Conservation (phyloP, 2,797 vertebrate genomes). For the Sparidentex hasta region DNA sequence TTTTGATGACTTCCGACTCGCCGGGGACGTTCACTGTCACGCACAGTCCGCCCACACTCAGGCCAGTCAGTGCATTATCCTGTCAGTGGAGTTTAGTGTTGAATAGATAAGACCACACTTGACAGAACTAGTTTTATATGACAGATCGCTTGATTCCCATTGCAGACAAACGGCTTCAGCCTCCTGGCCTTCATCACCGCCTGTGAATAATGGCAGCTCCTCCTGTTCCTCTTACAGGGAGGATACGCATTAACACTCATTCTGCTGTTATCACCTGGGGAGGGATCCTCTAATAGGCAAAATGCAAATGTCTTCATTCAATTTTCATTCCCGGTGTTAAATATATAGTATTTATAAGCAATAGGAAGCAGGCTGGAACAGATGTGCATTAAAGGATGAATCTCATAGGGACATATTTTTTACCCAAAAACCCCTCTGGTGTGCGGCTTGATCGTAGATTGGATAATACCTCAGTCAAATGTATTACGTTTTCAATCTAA, state of each 20-base stretch:
- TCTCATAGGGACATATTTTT: not conserved
- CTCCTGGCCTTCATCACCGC: slow-evolving; percentile 48
- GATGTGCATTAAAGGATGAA: slow-evolving; percentile 8
- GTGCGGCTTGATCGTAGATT: not conserved
- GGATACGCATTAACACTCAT: slow-evolving; percentile 26
- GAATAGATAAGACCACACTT: slow-evolving; percentile 55
- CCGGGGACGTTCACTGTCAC: slow-evolving; percentile 27
- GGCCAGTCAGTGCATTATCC: slow-evolving; percentile 56
- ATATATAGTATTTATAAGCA: slow-evolving; percentile 25
- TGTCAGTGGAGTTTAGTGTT: slow-evolving; percentile 46
- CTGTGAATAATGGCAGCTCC: slow-evolving; percentile 51
- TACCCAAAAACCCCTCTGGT: slow-evolving; percentile 4
- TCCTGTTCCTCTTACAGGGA: slow-evolving; percentile 34
- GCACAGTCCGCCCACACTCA: not conserved
- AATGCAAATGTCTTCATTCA: slow-evolving; percentile 47
- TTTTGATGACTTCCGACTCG: slow-evolving; percentile 46
- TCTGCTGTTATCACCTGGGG: slow-evolving; percentile 35
- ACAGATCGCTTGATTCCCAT: slow-evolving; percentile 60
- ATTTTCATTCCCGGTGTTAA: slow-evolving; percentile 39
- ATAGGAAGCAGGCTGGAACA: not conserved
- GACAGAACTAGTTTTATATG: slow-evolving; percentile 74
- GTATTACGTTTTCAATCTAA: not conserved
- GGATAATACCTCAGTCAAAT: slow-evolving; percentile 12
- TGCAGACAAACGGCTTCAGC: slow-evolving; percentile 47
- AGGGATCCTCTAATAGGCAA: slow-evolving; percentile 23